Base-by-base conservation (phyloP, 2,797 vertebrate species). In the Pangasius krempfi region DNA sequence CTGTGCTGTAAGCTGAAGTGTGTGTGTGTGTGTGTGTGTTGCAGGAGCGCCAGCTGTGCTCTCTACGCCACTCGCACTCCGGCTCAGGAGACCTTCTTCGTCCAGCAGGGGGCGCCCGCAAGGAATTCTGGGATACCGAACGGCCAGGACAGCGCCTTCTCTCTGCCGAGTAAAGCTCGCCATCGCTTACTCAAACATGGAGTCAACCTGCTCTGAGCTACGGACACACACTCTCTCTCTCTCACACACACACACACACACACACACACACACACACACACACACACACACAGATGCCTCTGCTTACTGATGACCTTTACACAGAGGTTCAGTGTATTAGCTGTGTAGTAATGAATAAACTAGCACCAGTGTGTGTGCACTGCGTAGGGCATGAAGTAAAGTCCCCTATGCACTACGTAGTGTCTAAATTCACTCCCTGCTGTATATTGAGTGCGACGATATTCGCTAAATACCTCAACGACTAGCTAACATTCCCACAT, bases 141-240 rank as follows among this genome's bases (percentile, higher is more conserved):
- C 92, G 96, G 97, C 0, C 97, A 97, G 3, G 98, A 99, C 93
- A 93, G 96, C 0, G 96, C 97, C 0, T 99, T 99, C 95, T 93
- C 94, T 37, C 94, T 99, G 72, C 96, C 97, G 0, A 92, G 94
- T 95, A 98, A 96, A 92, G 97, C 98, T 91, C 97, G 96, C 62
- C 98, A 98, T 93, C 96, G 97, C 88, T 95, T 99, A 73, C 96
- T 99, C 83, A 99, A 98, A 94, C 98, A 99, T 0, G 98, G 98
- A 0, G 96, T 99, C 44, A 99, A 98, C 95, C 92, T 99, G 84
- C 96, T 99, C 2, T 98, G 95, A 97, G 0, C 27, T 0, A 93
- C 96, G 0, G 8, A 0, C 40, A 18, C 52, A 40, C 12, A 7
- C 70, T 13, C 50, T 56, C 85, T 30, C 84, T 60, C 84, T n/a